Conservation (phyloP, 1,140 invertebrate genomes). For the Colletes gigas region DNA sequence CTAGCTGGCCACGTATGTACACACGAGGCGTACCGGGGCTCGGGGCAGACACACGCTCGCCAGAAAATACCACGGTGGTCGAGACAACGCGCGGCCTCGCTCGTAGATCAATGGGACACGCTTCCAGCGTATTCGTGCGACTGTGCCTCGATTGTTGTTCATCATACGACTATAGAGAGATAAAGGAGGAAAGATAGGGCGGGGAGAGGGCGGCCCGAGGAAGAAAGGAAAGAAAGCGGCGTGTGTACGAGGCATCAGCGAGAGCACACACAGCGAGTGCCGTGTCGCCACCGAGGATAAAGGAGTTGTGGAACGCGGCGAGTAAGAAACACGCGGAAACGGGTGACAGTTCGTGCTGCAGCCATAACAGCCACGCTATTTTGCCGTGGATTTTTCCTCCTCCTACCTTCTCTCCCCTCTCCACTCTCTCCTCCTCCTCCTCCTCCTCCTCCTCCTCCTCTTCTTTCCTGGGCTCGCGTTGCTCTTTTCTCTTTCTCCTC, state of each 20-base stretch:
- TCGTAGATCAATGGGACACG: conserved; percentile 69
- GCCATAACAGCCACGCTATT: conserved; percentile 78
- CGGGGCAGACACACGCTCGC: not conserved
- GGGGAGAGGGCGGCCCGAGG: conserved; percentile 14
- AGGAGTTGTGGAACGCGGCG: conserved; percentile 74
- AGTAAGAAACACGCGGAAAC: conserved; percentile 80
- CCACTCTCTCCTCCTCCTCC: conserved; percentile 15
- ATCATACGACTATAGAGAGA: conserved; percentile 54
- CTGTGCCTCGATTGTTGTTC: conserved; percentile 61
- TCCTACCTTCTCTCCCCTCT: not conserved
- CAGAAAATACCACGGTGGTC: conserved; percentile 49
- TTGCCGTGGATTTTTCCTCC: conserved; percentile 72
- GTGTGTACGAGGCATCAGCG: conserved; percentile 45
- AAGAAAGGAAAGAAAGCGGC: conserved; percentile 24
- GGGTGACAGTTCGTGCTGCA: conserved; percentile 78
- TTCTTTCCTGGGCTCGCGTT: not conserved
- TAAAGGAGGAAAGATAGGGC: conserved; percentile 32
- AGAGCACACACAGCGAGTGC: conserved; percentile 56
- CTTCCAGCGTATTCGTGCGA: conserved; percentile 57
- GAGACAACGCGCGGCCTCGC: conserved; percentile 42
- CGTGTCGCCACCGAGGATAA: conserved; percentile 71
- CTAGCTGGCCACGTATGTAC: conserved; percentile 35
- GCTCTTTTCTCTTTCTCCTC: conserved; percentile 11
- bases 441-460: conserved; percentile 20
- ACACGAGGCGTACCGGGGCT: not conserved